These are phyloP conservation scores for Entomyzon cyanotis DNA, from an alignment of 2,113 vertebrate genomes.

Conservation along the genomic window DNA sequence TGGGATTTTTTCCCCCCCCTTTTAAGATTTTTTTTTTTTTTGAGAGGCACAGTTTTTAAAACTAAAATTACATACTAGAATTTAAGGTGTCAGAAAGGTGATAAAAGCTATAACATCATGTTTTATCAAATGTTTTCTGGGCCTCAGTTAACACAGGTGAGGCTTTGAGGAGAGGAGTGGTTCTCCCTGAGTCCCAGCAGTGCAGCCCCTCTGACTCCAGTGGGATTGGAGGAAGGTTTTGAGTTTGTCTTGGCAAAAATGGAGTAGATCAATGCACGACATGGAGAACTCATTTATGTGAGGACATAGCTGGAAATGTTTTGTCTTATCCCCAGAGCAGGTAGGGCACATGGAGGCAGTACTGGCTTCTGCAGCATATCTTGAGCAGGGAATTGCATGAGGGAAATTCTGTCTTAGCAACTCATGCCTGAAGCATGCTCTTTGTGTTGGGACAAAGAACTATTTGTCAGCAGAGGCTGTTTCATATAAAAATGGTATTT, in stretches of 20 bases:
- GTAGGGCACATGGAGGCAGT: not conserved
- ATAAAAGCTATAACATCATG: not conserved
- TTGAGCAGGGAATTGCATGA: not conserved
- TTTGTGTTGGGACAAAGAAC: not conserved
- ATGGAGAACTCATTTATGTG: not conserved
- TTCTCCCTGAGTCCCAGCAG: not conserved
- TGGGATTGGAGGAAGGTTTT: not conserved
- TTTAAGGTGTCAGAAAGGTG: not conserved
- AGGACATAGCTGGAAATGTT: not conserved
- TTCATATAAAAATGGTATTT: conserved; percentile 38
- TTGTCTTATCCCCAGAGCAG: not conserved
- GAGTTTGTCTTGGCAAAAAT: not conserved
- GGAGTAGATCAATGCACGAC: not conserved
- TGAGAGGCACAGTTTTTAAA: not conserved
- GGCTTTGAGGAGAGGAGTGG: not conserved
- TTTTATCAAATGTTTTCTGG: not conserved
- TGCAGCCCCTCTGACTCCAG: not conserved
- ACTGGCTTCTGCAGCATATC: not conserved
- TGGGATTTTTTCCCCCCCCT: accelerated
- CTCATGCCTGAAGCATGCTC: not conserved
- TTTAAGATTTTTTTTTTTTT: not conserved
- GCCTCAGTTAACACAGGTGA: not conserved
- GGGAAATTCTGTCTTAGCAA: not conserved
- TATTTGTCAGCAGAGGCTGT: conserved; percentile 21
- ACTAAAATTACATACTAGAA: not conserved